phyloP scores from a whole-genome alignment of 2,113 vertebrate species.

The Rousettus leschenaultii region DNA sequence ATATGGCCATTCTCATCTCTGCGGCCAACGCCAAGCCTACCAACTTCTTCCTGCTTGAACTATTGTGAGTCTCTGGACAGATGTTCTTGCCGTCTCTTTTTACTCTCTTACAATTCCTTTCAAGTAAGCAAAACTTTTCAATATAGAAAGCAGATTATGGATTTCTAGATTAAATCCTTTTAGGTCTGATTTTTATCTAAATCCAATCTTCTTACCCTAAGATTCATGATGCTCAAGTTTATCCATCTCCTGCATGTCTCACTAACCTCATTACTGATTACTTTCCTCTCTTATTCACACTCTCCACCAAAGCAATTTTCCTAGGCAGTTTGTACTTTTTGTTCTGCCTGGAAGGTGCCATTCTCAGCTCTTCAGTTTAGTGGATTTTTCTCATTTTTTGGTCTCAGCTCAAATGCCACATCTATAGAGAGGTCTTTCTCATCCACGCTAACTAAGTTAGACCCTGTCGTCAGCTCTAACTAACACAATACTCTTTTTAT shows the following conservation, averaged over 20 bases:
- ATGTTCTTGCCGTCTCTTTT: not conserved
- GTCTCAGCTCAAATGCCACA: not conserved
- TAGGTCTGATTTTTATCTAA: not conserved
- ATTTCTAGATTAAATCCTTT: not conserved
- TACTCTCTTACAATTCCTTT: not conserved
- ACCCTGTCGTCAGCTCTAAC: not conserved
- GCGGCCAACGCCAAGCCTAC: not conserved
- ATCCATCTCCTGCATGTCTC: too few species aligned
- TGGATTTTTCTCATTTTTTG: not conserved
- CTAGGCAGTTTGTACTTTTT: not conserved
- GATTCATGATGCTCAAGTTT: not conserved
- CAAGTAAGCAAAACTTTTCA: not conserved
- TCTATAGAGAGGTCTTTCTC: not conserved
- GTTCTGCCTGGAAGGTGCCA: not conserved
- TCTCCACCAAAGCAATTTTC: not conserved
- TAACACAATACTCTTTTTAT: not conserved
- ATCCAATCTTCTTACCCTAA: not conserved
- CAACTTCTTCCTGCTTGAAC: too few species aligned
- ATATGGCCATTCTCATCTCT: not conserved
- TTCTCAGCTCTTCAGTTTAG: not conserved
- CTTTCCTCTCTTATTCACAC: not conserved
- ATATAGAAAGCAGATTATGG: not conserved
- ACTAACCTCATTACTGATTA: not conserved
- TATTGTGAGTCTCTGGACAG: not conserved
- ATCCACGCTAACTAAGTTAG: not conserved